Evolutionary conservation across 2,888 invertebrate genomes (phyloP), one percentile per base, ranked within the genome.

Genomic region (Caenorhabditis panamensis): DNA sequence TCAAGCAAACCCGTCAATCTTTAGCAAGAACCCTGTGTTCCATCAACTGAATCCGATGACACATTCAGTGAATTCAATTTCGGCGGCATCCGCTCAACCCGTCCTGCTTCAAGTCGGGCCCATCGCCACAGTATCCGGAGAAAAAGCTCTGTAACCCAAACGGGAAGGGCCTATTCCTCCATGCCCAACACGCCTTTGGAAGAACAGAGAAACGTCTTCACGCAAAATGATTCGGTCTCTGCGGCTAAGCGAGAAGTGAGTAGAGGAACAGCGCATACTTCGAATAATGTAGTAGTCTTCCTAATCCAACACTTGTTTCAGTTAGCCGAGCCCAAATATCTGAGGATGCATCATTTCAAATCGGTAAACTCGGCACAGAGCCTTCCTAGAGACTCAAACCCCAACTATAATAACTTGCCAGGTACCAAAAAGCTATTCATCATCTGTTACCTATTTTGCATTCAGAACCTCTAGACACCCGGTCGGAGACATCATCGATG

Each of bases 401-500:
- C 64, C 0, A 64, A 73, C 24, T 73, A 73, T 22, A 64, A 41
- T 22, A 73, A 73, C 13, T 18, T 72, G 49, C 63, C 72, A 44
- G 69, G 69, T 69, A 31, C 16, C n/a, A n/a, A n/a, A 26, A 5
- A 6, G n/a, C 8, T 36, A 6, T 31, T n/a, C n/a, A n/a, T n/a
- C n/a, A n/a, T n/a, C n/a, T n/a, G n/a, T n/a, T n/a, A n/a, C n/a
- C n/a, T n/a, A n/a, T n/a, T n/a, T n/a, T n/a, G n/a, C 31, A 4
- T 31, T 31, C 31, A 77, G 64, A 75, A 37, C 47, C 36, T 2
- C 13, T 26, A 13, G 80, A 66, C 13, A 47, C 80, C 3, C 54
- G 61, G 31, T 76, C 80, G 1, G 80, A 76, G 18, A 71, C 66
- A n/a, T 80, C 80, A 2, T 80, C 80, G 22, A 59, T 80, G 56